Evolutionary conservation across 2,888 invertebrate species (phyloP).

Genomic region (Nephrotoma guestfalica): DNA sequence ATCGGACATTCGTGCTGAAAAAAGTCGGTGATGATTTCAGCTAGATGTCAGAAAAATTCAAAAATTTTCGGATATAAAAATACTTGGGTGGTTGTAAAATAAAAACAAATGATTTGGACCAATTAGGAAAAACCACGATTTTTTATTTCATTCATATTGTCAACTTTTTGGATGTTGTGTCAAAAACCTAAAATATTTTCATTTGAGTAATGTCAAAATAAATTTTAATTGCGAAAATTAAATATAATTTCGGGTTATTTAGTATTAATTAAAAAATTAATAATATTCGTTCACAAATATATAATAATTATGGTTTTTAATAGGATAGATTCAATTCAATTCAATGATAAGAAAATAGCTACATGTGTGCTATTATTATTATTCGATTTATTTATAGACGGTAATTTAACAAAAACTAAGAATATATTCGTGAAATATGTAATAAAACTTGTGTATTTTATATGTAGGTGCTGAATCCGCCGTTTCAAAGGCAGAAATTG

Average conservation of each 20-base stretch:
- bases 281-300: not conserved
- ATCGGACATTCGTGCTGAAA: too few species aligned
- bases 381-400: slow-evolving; percentile 52
- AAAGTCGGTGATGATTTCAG: too few species aligned
- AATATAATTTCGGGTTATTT: not conserved
- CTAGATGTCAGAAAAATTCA: too few species aligned
- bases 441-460: not conserved
- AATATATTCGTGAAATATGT: not conserved
- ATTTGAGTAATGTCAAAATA: slow-evolving; percentile 1
- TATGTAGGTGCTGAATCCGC: slow-evolving; percentile 45
- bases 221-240: not conserved
- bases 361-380: slow-evolving; percentile 51
- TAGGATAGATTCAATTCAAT: slow-evolving; percentile 40
- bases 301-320: slow-evolving; percentile 8
- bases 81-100: not conserved
- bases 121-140: slow-evolving; percentile 37
- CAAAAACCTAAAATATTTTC: not conserved
- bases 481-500: slow-evolving; percentile 62
- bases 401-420: slow-evolving; percentile 30
- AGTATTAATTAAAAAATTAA: not conserved
- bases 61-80: too few species aligned
- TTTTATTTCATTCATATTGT: not conserved
- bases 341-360: slow-evolving; percentile 46
- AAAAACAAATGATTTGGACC: slow-evolving; percentile 34
- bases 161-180: not conserved